Evolutionary conservation across 1,140 invertebrate species (phyloP), one percentile per base, ranked within the genome.

Genomic region (Apis florea): DNA sequence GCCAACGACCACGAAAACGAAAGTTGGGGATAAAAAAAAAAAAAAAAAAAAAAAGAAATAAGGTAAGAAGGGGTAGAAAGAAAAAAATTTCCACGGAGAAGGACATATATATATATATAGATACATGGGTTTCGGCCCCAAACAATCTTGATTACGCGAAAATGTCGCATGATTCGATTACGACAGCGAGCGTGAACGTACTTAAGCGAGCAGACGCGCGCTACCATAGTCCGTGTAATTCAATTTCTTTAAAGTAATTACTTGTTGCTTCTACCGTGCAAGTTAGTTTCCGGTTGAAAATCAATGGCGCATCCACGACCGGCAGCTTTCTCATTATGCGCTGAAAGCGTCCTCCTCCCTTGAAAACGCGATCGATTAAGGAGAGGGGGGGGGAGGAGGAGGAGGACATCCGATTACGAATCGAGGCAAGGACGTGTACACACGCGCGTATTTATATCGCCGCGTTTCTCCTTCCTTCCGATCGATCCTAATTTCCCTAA

Each of bases 231-330:
- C 71, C 80, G 61, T 67, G 73, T 86, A 86, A 86, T 86, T 83
- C 81, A 86, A 85, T 86, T 86, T 86, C 85, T 85, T 86, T 86
- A 86, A 86, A 86, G 85, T 86, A 86, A 86, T 86, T 86, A 86
- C 85, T 86, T 86, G 85, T 86, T 86, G 85, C 85, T 86, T 80
- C 84, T 78, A 86, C 53, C 70, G 63, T 86, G 75, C 58, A 83
- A 86, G 85, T 86, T 86, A 86, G 84, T 86, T 86, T 86, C 85
- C 63, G 77, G 85, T 86, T 86, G 84, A 83, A 87, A 85, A 82
- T 82, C 80, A 82, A 82, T 76, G 80, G 56, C 73, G 80, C 66
- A 67, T 75, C 61, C 72, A 47, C 66, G 73, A 26, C 26, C 24
- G 66, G 12, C 66, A 59, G 74, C 66, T 82, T 63, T 82, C 74